Evolutionary conservation across 2,888 invertebrate genomes (phyloP).

Genomic region (Omphaloscelis lunosa): DNA sequence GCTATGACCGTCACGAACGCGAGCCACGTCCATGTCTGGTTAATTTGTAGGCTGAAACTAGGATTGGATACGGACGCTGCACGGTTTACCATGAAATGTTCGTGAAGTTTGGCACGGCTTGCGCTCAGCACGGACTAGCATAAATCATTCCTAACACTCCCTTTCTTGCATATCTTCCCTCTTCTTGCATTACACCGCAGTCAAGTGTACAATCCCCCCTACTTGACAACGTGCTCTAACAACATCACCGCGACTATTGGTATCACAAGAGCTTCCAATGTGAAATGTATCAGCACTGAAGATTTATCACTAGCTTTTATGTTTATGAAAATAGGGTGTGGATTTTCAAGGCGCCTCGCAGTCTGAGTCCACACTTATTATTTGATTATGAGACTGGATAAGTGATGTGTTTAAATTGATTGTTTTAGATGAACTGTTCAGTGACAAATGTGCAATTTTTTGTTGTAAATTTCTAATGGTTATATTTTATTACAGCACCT

Average conservation of each 20-base stretch:
- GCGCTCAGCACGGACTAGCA: background rate
- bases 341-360: conserved; percentile 30
- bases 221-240: conserved; percentile 54
- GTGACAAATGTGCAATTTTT: no score
- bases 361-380: conserved; percentile 42
- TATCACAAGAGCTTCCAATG: conserved; percentile 57
- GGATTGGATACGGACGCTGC: background rate
- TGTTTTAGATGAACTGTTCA: no score
- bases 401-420: background rate
- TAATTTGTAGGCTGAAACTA: background rate
- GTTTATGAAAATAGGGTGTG: conserved; percentile 56
- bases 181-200: conserved; percentile 20
- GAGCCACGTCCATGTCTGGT: background rate
- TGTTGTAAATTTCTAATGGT: no score
- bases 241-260: conserved; percentile 61
- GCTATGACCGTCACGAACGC: background rate
- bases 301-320: conserved; percentile 64
- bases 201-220: conserved; percentile 37
- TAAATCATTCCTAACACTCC: background rate
- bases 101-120: background rate
- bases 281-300: conserved; percentile 57
- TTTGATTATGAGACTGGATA: conserved; percentile 13
- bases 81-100: background rate
- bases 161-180: background rate
- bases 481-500: no score